Conservation (phyloP, 2,888 invertebrate genomes). For the Cephus runcator region DNA sequence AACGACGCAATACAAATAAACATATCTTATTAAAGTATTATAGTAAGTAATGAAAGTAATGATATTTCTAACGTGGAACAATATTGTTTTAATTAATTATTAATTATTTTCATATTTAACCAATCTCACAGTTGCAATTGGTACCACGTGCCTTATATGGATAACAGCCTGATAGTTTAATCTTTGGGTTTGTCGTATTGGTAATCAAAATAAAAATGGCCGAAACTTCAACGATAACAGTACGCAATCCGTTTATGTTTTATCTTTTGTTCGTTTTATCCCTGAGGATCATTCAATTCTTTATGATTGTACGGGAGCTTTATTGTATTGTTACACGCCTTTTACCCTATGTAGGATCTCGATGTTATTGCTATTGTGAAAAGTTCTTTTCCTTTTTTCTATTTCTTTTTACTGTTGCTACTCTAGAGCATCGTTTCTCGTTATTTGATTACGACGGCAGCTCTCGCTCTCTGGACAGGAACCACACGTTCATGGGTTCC, state of each 20-base stretch:
- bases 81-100: not conserved
- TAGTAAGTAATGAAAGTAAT: not conserved
- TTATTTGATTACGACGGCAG: slow-evolving; percentile 41
- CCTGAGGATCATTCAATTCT: not conserved
- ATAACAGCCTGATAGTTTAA: not conserved
- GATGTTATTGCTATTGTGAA: slow-evolving; percentile 43
- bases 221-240: not conserved
- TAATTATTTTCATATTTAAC: not conserved
- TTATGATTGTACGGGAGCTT: slow-evolving; percentile 1
- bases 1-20: not conserved
- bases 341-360: slow-evolving; percentile 26
- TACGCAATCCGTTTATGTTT: not conserved
- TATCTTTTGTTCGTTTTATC: not conserved
- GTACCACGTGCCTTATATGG: not conserved
- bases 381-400: slow-evolving; percentile 21
- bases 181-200: not conserved
- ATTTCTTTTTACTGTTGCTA: not conserved
- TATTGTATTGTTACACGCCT: not conserved
- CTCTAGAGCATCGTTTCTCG: not conserved
- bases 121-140: not conserved
- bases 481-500: slow-evolving; percentile 94
- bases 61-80: not conserved
- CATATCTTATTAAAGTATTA: not conserved
- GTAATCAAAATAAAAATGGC: not conserved
- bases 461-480: slow-evolving; percentile 71